Conservation (phyloP, 1,140 invertebrate genomes). For the Drosophila neocordata region DNA sequence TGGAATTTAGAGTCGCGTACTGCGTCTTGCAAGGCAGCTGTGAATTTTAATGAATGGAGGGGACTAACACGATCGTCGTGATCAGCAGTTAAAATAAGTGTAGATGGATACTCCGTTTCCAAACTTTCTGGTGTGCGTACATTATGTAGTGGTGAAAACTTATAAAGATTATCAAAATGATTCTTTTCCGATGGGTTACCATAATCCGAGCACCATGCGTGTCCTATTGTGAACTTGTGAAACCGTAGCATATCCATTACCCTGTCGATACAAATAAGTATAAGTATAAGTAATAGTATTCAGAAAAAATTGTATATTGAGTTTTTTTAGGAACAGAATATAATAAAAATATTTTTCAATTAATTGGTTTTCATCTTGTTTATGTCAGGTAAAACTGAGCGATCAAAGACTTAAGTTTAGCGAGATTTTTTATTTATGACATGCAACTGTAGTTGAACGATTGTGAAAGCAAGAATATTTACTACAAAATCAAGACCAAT, state of each 20-base stretch:
- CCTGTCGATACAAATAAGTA: slow-evolving; percentile 84
- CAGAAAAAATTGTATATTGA: no score
- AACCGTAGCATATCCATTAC: slow-evolving; percentile 99
- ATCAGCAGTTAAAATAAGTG: slow-evolving; percentile 95
- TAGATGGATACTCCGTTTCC: slow-evolving; percentile 92
- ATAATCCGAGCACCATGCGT: slow-evolving; percentile 98
- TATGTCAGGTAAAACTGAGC: no score
- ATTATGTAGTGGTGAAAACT: slow-evolving; percentile 98
- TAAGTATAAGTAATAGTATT: no score
- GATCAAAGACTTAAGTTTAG: no score
- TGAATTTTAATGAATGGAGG: slow-evolving; percentile 96
- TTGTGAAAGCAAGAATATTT: no score
- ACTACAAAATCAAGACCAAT: no score
- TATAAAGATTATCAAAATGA: slow-evolving; percentile 94
- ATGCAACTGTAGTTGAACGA: no score
- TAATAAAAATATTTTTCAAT: no score
- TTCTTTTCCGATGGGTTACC: slow-evolving; percentile 94
- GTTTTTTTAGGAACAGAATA: no score
- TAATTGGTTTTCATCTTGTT: no score
- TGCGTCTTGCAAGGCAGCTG: slow-evolving; percentile 93
- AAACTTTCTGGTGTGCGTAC: slow-evolving; percentile 87
- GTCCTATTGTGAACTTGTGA: slow-evolving; percentile 99
- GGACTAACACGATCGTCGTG: slow-evolving; percentile 99
- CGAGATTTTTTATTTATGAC: no score
- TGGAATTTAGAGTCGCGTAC: slow-evolving; percentile 87